Conservation (phyloP, 2,797 vertebrate species). For the Spondyliosoma cantharus region DNA sequence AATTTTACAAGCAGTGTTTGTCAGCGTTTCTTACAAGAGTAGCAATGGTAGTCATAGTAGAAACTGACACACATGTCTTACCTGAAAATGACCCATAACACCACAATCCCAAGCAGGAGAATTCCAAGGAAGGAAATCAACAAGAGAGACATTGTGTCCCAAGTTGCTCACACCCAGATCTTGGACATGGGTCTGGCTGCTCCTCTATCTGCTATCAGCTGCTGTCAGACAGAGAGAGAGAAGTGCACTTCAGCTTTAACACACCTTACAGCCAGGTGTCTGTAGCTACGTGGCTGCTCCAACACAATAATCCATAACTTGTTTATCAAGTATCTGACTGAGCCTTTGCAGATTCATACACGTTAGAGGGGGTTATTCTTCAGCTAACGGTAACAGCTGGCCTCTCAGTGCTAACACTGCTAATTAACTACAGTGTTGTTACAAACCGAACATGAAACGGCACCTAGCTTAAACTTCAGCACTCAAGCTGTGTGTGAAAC, state of each 20-base stretch:
- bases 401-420: slow-evolving; percentile 45
- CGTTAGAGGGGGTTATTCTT: background rate
- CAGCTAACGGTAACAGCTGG: slow-evolving; percentile 28
- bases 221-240: slow-evolving; percentile 58
- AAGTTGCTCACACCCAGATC: slow-evolving; percentile 70
- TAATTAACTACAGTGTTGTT: slow-evolving; percentile 44
- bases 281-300: background rate
- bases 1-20: background rate
- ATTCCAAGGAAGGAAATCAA: slow-evolving; percentile 71
- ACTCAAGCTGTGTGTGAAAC: slow-evolving; percentile 3
- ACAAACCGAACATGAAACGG: slow-evolving; percentile 25
- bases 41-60: background rate
- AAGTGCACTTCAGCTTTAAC: slow-evolving; percentile 11
- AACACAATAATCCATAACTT: background rate
- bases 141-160: slow-evolving; percentile 82
- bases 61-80: slow-evolving; percentile 51
- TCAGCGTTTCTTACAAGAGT: background rate
- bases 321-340: background rate
- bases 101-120: slow-evolving; percentile 66
- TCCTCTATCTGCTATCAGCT: slow-evolving; percentile 54
- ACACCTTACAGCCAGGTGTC: slow-evolving; percentile 27
- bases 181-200: slow-evolving; percentile 64
- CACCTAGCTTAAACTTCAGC: slow-evolving; percentile 52
- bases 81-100: slow-evolving; percentile 79
- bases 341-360: background rate